Evolutionary conservation across 2,113 vertebrate species (phyloP).

Genomic region (Podarcis raffonei): DNA sequence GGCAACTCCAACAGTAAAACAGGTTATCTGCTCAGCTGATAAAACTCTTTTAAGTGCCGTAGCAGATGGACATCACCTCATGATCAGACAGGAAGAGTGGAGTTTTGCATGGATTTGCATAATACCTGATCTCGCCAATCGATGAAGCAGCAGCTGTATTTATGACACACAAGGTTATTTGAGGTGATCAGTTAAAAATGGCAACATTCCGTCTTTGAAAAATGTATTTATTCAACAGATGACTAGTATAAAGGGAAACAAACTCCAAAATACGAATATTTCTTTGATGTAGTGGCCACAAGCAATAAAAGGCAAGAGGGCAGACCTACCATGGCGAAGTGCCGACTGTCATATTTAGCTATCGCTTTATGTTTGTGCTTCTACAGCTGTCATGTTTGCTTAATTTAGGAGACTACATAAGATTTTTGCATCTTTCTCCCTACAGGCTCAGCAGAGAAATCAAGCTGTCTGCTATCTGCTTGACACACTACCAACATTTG

Average conservation of each 20-base stretch:
- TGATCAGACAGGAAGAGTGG: not conserved
- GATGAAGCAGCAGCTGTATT: not conserved
- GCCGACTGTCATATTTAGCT: constrained; percentile 16
- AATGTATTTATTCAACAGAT: not conserved
- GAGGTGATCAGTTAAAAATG: not conserved
- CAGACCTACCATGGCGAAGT: not conserved
- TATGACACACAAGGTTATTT: not conserved
- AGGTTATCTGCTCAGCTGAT: not conserved
- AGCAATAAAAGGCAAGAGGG: not conserved
- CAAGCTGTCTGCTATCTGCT: constrained; percentile 23
- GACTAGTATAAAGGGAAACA: not conserved
- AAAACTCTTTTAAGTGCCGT: not conserved
- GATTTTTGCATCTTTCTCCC: constrained; percentile 15
- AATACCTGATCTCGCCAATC: not conserved
- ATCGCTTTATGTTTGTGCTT: constrained; percentile 11
- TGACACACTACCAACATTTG: constrained; percentile 10
- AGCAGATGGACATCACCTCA: not conserved
- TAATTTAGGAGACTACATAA: constrained; percentile 24
- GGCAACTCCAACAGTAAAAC: not conserved
- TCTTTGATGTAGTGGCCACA: not conserved
- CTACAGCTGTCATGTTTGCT: constrained; percentile 22
- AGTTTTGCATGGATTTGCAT: not conserved
- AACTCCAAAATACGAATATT: not conserved
- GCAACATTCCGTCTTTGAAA: constrained; percentile 1
- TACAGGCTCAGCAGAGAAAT: constrained; percentile 35